Evolutionary conservation across 2,888 invertebrate genomes (phyloP).

Genomic region (Eretmocerus hayati): DNA sequence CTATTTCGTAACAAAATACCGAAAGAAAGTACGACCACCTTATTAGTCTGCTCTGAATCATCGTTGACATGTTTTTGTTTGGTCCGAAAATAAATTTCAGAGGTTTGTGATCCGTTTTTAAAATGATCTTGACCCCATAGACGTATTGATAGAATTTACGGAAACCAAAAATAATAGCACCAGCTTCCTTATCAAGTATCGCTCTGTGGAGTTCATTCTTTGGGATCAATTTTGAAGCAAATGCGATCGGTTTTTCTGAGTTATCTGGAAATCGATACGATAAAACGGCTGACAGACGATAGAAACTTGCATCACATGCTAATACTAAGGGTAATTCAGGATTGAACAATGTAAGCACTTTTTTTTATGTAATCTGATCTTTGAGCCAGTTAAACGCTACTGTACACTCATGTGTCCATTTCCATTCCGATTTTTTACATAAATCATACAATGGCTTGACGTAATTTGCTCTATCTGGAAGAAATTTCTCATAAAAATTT

Average conservation of each 20-base stretch:
- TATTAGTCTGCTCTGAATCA: constrained; percentile 5
- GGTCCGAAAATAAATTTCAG: neutral
- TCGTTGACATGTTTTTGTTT: constrained; percentile 1
- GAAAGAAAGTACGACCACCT: constrained; percentile 3
- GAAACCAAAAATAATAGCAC: constrained; percentile 17
- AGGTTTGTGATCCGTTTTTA: too few relatives aligned
- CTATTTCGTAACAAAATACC: neutral
- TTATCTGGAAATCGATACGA: neutral
- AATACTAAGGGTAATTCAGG: neutral
- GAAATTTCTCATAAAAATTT: neutral
- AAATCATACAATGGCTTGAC: constrained; percentile 25
- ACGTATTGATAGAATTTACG: constrained; percentile 13
- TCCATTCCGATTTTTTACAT: constrained; percentile 25
- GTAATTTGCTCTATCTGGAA: neutral
- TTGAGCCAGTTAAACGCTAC: neutral
- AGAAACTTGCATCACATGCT: neutral
- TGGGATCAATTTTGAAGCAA: too few relatives aligned
- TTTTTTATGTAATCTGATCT: neutral
- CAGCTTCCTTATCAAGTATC: too few relatives aligned
- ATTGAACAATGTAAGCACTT: neutral
- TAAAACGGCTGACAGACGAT: neutral
- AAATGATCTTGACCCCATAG: constrained; percentile 7
- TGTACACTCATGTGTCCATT: neutral
- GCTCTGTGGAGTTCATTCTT: too few relatives aligned
- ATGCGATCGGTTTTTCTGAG: too few relatives aligned